These are phyloP conservation scores for Chymomyza amoena DNA, from an alignment of 2,888 invertebrate species.

Conservation along the genomic window DNA sequence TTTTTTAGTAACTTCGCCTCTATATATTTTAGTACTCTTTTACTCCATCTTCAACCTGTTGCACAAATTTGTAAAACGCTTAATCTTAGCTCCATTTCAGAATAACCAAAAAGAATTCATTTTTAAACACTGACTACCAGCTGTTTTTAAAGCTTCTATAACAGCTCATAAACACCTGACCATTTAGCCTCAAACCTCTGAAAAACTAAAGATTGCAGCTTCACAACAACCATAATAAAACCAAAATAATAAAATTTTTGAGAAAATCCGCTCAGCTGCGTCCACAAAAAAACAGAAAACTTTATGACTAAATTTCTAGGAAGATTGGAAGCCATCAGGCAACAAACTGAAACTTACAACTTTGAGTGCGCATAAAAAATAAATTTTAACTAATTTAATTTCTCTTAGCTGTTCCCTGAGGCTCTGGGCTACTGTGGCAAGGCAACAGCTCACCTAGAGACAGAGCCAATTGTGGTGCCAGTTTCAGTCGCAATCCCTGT, in stretches of 20 bases:
- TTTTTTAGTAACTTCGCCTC: no score
- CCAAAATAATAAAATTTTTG: neutral
- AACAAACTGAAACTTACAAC: slow-evolving; percentile 11
- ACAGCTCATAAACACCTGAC: neutral
- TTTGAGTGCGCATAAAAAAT: slow-evolving; percentile 33
- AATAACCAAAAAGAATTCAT: no score
- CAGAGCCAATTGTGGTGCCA: neutral
- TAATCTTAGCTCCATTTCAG: no score
- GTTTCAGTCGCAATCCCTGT: neutral
- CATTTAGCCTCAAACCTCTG: neutral
- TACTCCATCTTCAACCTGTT: no score
- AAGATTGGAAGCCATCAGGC: neutral
- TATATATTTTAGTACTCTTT: no score
- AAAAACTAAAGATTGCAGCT: neutral
- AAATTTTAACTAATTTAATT: slow-evolving; percentile 54
- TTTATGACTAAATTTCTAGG: neutral
- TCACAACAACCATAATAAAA: neutral
- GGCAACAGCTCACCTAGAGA: neutral
- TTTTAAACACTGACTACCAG: no score
- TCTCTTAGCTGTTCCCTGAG: slow-evolving; percentile 6
- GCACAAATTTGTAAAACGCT: no score
- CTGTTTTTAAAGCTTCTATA: no score
- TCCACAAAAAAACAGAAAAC: neutral
- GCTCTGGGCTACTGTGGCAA: neutral
- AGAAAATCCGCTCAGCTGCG: neutral